Base-by-base conservation (phyloP, 1,140 invertebrate genomes). In the Hyles vespertilio region DNA sequence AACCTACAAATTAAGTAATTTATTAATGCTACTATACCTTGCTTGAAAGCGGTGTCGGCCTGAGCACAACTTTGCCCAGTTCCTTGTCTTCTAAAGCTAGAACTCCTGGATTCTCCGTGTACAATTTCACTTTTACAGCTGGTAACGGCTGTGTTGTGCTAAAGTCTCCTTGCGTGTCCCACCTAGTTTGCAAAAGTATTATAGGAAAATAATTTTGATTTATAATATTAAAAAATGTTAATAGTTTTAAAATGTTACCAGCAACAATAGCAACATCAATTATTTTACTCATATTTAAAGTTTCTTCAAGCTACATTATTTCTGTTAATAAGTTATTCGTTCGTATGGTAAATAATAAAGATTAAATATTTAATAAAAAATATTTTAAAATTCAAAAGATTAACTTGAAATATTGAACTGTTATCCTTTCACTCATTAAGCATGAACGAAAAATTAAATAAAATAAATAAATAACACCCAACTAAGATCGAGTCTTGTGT, bases 41-140 rank as follows among this genome's bases (percentile, higher is more conserved):
- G 48, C 94, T 94, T 45, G 96, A 97, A 46, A 97, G 90, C 6
- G 97, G 96, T n/a, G 97, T 98, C 9, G 97, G 97, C 75, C 93
- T 94, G 8, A 98, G 77, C 8, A 96, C 94, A 22, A 99, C 97
- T 92, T 98, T 98, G 44, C 98, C 98, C 32, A 99, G 84, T 90
- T 99, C 98, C 82, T 99, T 99, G 79, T 99, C 98, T 90, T 99
- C 98, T 48, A 99, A 90, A n/a, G 97, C 96, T 8, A 99, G 89
- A 92, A 99, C 97, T 33, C 96, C 96, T 22, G 98, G 97, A 84
- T 98, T 99, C 91, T 99, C 98, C 1, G 98, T 98, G 77, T 97
- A 99, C n/a, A 98, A 86, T 77, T 96, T 96, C 0, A 99, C 95
- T 92, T 99, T 99, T 0, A 99, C 98, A 43, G 96, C 93, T 48